Evolutionary conservation across 2,888 invertebrate species (phyloP).

Genomic region (Phragmatobia fuliginosa): DNA sequence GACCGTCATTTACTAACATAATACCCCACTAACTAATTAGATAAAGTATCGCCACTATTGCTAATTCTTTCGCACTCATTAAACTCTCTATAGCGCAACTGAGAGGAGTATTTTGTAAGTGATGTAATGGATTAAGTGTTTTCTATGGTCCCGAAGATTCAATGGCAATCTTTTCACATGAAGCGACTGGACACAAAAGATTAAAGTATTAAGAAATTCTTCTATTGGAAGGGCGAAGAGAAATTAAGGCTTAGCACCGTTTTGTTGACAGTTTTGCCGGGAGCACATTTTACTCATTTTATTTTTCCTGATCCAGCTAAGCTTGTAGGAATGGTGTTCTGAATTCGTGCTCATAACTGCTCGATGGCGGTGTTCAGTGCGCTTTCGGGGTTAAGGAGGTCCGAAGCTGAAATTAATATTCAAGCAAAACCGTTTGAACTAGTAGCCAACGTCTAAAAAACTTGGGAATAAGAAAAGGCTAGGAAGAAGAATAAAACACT

Average conservation of each 20-base stretch:
- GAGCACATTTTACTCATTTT: not conserved
- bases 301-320: not conserved
- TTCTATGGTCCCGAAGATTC: constrained; percentile 18
- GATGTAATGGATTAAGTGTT: constrained; percentile 27
- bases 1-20: constrained; percentile 19
- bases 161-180: constrained; percentile 7
- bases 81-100: not conserved
- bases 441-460: too few species aligned
- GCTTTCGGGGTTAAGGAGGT: too few species aligned
- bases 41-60: constrained; percentile 9
- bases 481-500: too few species aligned
- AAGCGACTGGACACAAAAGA: constrained; percentile 14
- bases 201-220: constrained; percentile 4
- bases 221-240: not conserved
- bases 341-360: not conserved
- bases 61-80: constrained; percentile 17
- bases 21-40: constrained; percentile 25
- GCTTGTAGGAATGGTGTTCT: not conserved
- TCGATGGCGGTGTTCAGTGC: too few species aligned
- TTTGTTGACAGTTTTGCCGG: not conserved
- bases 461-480: too few species aligned
- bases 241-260: not conserved
- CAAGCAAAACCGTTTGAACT: too few species aligned
- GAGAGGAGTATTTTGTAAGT: constrained; percentile 14
- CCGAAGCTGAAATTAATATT: too few species aligned